These are phyloP conservation scores for Erannis defoliaria DNA, from an alignment of 2,888 invertebrate genomes.

Conservation along the genomic window DNA sequence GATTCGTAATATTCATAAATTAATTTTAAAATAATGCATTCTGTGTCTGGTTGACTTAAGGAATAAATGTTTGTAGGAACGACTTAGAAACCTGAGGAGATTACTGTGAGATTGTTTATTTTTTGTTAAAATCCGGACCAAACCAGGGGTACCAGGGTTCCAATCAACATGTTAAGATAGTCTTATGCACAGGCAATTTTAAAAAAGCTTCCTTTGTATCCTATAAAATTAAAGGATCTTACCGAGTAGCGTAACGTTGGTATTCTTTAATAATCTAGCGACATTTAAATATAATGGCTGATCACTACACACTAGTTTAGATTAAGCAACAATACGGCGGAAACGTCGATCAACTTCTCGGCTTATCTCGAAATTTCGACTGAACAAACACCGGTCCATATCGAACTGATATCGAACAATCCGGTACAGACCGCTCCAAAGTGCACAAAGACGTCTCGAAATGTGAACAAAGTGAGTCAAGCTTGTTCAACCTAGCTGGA, in stretches of 20 bases:
- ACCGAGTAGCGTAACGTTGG: no score
- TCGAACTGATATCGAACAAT: slow-evolving; percentile 16
- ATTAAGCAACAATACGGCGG: slow-evolving; percentile 15
- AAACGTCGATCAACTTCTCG: slow-evolving; percentile 18
- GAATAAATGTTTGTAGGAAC: no score
- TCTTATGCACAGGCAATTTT: no score
- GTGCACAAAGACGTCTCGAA: slow-evolving; percentile 40
- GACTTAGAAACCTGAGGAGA: no score
- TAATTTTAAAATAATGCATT: slow-evolving; percentile 25
- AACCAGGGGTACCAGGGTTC: no score
- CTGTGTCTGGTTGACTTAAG: neutral
- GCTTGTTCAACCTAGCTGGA: neutral
- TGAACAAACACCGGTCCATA: slow-evolving; percentile 29
- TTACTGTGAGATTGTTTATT: no score
- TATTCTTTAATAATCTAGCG: no score
- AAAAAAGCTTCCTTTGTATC: no score
- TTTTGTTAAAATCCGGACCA: no score
- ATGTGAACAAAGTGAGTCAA: slow-evolving; percentile 37
- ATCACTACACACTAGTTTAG: neutral
- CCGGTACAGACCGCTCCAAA: slow-evolving; percentile 25
- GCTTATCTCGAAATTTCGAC: slow-evolving; percentile 35
- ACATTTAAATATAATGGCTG: neutral
- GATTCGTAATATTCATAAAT: slow-evolving; percentile 41
- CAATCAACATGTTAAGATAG: no score
- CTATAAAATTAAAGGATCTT: no score